Conservation (phyloP, 2,113 vertebrate species). For the Brachirus orientalis region DNA sequence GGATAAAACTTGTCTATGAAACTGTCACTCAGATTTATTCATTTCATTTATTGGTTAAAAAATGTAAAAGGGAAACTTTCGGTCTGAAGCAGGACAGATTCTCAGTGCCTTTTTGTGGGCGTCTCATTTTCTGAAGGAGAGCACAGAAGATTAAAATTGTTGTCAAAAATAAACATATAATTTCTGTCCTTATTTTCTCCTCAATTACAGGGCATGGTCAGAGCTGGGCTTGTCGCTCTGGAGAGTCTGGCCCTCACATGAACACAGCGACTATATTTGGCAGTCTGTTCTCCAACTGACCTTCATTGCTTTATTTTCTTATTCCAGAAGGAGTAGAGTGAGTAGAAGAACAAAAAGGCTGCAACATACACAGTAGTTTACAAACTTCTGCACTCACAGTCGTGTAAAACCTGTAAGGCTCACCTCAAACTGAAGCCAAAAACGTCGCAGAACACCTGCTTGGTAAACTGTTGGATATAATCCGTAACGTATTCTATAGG, state of each 20-base stretch:
- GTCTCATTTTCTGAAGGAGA: conserved; percentile 82
- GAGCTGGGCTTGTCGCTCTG: conserved; percentile 82
- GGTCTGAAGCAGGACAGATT: conserved; percentile 70
- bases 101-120: conserved; percentile 80
- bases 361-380: conserved; percentile 49
- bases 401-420: conserved; percentile 27
- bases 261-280: conserved; percentile 86
- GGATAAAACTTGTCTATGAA: too few relatives aligned
- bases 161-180: conserved; percentile 90
- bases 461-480: not conserved
- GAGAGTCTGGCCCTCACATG: conserved; percentile 86
- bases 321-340: conserved; percentile 67
- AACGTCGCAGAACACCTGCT: conserved; percentile 7
- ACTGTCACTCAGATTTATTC: not conserved
- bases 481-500: not conserved
- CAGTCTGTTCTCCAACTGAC: conserved; percentile 85
- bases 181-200: conserved; percentile 88
- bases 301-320: conserved; percentile 79
- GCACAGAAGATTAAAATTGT: conserved; percentile 88
- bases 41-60: conserved; percentile 51
- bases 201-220: conserved; percentile 88
- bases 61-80: conserved; percentile 56
- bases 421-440: conserved; percentile 1
- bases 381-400: conserved; percentile 37
- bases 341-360: conserved; percentile 69